phyloP scores from a whole-genome alignment of 1,140 invertebrate genomes.

The Ceratoteleas bidentatus region DNA sequence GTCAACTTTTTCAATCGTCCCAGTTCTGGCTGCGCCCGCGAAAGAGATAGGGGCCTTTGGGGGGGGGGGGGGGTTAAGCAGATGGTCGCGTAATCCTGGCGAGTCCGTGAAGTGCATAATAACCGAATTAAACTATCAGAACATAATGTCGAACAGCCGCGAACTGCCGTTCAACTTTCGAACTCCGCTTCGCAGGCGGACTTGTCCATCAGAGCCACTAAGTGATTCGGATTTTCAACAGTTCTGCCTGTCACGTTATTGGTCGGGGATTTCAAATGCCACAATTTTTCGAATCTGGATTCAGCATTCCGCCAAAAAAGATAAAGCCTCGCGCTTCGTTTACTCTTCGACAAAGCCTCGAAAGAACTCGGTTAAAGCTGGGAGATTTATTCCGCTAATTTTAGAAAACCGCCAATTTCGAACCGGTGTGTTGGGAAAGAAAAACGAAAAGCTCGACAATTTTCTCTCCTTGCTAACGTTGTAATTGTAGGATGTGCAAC shows the following conservation, averaged over 20 bases:
- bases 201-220: conserved; percentile 24
- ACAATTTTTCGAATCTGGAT: too few relatives aligned
- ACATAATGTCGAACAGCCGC: conserved; percentile 62
- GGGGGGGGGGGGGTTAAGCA: conserved; percentile 40
- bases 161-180: conserved; percentile 62
- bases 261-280: neutral
- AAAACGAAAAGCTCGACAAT: too few relatives aligned
- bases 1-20: conserved; percentile 55
- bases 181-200: conserved; percentile 24
- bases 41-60: conserved; percentile 49
- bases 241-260: neutral
- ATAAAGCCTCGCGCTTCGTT: too few relatives aligned
- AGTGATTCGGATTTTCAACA: neutral
- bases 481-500: too few relatives aligned
- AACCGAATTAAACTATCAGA: conserved; percentile 70
- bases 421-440: too few relatives aligned
- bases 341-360: too few relatives aligned
- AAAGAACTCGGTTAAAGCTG: too few relatives aligned
- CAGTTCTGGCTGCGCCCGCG: conserved; percentile 13
- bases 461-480: too few relatives aligned
- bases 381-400: too few relatives aligned
- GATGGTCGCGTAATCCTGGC: conserved; percentile 61
- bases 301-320: too few relatives aligned
- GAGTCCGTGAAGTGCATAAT: conserved; percentile 65
- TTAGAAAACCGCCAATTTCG: too few relatives aligned